Conservation (phyloP, 2,797 vertebrate species). For the Lacerta agilis region DNA sequence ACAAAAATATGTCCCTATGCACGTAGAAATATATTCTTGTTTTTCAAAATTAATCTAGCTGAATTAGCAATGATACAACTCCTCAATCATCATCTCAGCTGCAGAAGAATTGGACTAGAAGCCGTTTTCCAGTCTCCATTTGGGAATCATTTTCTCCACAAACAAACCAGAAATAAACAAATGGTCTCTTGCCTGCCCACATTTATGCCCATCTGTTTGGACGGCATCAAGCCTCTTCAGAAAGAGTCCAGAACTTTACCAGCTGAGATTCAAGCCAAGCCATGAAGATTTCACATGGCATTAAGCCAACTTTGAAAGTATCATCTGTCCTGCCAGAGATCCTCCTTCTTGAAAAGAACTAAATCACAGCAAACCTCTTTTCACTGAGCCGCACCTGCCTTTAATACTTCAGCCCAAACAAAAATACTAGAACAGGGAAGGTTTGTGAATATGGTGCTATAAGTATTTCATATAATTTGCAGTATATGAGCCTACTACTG, state of each 20-base stretch:
- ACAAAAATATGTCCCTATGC: slow-evolving; percentile 62
- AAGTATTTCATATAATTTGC: not conserved
- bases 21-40: slow-evolving; percentile 66
- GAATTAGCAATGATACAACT: slow-evolving; percentile 66
- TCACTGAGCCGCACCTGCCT: slow-evolving; percentile 48
- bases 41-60: slow-evolving; percentile 74
- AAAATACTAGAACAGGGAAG: slow-evolving; percentile 37
- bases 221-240: slow-evolving; percentile 61
- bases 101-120: slow-evolving; percentile 68
- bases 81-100: slow-evolving; percentile 59
- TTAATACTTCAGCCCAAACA: slow-evolving; percentile 45
- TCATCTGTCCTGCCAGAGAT: slow-evolving; percentile 43
- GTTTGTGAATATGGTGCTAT: slow-evolving; percentile 28
- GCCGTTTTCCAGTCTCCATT: slow-evolving; percentile 70
- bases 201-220: slow-evolving; percentile 68
- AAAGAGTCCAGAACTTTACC: slow-evolving; percentile 63
- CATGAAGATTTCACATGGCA: slow-evolving; percentile 58
- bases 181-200: slow-evolving; percentile 75
- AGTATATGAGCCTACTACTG: not conserved
- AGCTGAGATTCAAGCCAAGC: slow-evolving; percentile 50
- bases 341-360: slow-evolving; percentile 50
- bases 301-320: slow-evolving; percentile 51
- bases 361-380: slow-evolving; percentile 40
- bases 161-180: slow-evolving; percentile 76
- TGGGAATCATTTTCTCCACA: slow-evolving; percentile 74